phyloP scores from a whole-genome alignment of 37 sponge, comb jelly and placozoan genomes.

The Ianthella basta region DNA sequence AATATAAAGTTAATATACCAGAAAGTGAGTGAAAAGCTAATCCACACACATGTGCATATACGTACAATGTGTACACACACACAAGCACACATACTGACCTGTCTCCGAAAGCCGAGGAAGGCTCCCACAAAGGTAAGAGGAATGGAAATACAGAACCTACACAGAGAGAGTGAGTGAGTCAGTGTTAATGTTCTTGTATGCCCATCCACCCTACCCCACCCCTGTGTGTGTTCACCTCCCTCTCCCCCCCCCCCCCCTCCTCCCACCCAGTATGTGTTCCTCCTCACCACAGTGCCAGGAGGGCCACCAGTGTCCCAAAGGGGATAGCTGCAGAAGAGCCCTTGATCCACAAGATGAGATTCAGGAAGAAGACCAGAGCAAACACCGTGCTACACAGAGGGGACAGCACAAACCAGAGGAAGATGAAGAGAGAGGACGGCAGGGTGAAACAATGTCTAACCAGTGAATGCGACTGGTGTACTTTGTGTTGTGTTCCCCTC shows the following conservation, averaged over 20 bases:
- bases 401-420: too few species aligned
- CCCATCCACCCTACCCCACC: not conserved
- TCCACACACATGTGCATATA: not conserved
- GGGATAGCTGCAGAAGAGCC: conserved; percentile 97
- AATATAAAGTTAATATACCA: not conserved
- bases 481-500: not conserved
- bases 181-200: not conserved
- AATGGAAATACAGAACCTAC: conserved; percentile 89
- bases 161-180: not conserved
- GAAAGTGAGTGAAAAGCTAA: not conserved
- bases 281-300: conserved; percentile 88
- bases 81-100: conserved; percentile 31
- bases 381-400: conserved; percentile 68
- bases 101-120: conserved; percentile 91
- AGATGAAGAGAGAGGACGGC: not conserved
- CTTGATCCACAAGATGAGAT: conserved; percentile 91
- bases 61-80: too few species aligned
- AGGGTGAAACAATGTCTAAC: not conserved
- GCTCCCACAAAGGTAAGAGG: conserved; percentile 98
- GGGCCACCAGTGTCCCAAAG: conserved; percentile 91
- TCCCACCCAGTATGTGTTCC: too few species aligned
- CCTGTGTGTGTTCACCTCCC: too few species aligned
- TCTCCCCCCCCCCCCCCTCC: too few species aligned
- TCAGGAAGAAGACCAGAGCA: conserved; percentile 85
- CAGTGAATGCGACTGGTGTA: not conserved